Conservation (phyloP, 53 echinoderm and acorn worm species). For the Paracentrotus lividus region DNA sequence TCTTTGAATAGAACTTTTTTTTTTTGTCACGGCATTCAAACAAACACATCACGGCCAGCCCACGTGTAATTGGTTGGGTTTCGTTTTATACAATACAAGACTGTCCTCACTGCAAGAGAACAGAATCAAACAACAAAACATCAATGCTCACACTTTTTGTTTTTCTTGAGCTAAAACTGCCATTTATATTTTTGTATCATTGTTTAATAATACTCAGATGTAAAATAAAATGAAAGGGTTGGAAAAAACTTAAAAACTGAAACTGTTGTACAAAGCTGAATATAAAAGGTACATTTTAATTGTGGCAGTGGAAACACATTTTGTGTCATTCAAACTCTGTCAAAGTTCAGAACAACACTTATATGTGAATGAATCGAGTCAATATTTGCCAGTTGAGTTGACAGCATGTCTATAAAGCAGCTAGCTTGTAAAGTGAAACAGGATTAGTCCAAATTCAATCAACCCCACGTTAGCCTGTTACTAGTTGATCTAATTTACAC, state of each 20-base stretch:
- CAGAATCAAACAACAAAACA: background rate
- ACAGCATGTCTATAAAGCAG: constrained; percentile 21
- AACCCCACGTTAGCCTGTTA: background rate
- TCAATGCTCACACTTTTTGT: no score
- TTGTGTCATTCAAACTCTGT: constrained; percentile 24
- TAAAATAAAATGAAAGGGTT: background rate
- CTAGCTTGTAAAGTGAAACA: constrained; percentile 55
- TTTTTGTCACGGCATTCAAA: background rate
- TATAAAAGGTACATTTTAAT: no score
- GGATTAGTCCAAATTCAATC: constrained; percentile 49
- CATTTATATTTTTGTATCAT: no score
- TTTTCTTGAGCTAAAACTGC: no score
- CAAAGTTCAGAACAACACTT: constrained; percentile 42
- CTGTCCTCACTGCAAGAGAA: background rate
- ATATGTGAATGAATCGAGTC: constrained; percentile 38
- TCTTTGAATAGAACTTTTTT: background rate
- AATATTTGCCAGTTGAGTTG: constrained; percentile 47
- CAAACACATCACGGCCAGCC: background rate
- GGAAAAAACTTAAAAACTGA: no score
- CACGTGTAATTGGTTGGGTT: background rate
- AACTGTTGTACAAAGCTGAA: background rate
- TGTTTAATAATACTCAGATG: no score
- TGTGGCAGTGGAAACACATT: background rate
- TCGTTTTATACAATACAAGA: background rate
- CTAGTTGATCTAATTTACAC: background rate